Evolutionary conservation across 1,140 invertebrate species (phyloP).

Genomic region (Macrobrachium rosenbergii): DNA sequence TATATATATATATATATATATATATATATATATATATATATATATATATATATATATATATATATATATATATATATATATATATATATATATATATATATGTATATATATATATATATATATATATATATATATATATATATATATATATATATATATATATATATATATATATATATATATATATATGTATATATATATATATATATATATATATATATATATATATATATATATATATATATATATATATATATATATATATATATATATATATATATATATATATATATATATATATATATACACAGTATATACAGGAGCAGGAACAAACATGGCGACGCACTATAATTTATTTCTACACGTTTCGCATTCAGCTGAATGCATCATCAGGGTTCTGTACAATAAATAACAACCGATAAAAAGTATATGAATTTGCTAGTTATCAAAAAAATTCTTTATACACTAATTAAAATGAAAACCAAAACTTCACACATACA

Average conservation of each 20-base stretch:
- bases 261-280: background rate
- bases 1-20: constrained; percentile 9
- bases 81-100: constrained; percentile 9
- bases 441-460: no score
- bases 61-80: constrained; percentile 6
- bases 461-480: no score
- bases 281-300: no score
- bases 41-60: constrained; percentile 5
- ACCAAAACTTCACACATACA: no score
- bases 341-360: no score
- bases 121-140: constrained; percentile 12
- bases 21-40: constrained; percentile 9
- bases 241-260: background rate
- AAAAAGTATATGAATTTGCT: no score
- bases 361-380: no score
- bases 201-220: background rate
- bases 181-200: background rate
- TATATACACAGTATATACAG: no score
- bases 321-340: no score
- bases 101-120: background rate
- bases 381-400: no score
- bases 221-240: background rate
- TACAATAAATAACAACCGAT: no score
- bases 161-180: constrained; percentile 17
- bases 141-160: constrained; percentile 1